Evolutionary conservation across 2,888 invertebrate species (phyloP).

Genomic region (Orthosia incerta): DNA sequence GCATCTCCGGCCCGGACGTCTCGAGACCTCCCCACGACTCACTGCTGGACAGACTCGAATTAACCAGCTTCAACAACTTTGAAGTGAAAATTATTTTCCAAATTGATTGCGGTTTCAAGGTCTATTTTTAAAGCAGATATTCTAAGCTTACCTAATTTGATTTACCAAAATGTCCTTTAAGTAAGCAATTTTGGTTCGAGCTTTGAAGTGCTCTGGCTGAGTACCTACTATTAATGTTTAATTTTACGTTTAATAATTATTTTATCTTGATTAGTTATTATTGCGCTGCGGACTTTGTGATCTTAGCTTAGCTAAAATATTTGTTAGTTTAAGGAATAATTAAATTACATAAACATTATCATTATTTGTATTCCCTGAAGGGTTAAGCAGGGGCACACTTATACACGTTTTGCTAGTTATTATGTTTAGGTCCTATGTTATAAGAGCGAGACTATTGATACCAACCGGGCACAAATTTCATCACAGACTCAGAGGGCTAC

Average conservation of each 20-base stretch:
- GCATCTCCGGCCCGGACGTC: slow-evolving; percentile 67
- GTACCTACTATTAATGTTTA: slow-evolving; percentile 7
- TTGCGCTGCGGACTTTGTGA: neutral
- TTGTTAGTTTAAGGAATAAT: neutral
- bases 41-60: slow-evolving; percentile 27
- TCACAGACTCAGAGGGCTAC: too few species aligned
- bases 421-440: too few species aligned
- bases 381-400: too few species aligned
- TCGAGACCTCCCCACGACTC: slow-evolving; percentile 29
- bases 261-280: slow-evolving; percentile 21
- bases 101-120: slow-evolving; percentile 20
- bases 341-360: neutral
- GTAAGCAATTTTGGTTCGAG: slow-evolving; percentile 19
- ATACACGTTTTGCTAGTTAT: too few species aligned
- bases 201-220: slow-evolving; percentile 19
- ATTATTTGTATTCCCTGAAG: too few species aligned
- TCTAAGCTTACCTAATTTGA: slow-evolving; percentile 24
- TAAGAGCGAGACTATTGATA: too few species aligned
- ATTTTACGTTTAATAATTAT: neutral
- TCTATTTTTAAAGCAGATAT: slow-evolving; percentile 21
- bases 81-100: slow-evolving; percentile 48
- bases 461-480: too few species aligned
- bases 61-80: slow-evolving; percentile 45
- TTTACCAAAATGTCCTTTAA: slow-evolving; percentile 26
- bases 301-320: neutral